These are phyloP conservation scores for Drosophila mayri DNA, from an alignment of 1,140 invertebrate species.

Conservation along the genomic window DNA sequence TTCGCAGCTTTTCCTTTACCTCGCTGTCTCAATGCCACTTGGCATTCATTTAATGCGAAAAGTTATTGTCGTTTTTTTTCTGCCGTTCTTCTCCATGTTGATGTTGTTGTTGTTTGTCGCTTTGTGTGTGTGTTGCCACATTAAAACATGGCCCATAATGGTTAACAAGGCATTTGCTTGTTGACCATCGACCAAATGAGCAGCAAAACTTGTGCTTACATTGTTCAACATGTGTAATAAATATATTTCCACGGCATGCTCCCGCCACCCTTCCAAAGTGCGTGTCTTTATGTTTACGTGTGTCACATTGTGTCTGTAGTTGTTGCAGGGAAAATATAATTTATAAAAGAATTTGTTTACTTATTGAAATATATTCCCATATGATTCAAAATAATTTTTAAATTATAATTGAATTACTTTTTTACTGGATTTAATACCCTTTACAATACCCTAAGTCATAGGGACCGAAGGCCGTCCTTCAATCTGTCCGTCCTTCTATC, in stretches of 20 bases:
- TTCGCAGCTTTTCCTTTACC: constrained; percentile 20
- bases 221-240: constrained; percentile 82
- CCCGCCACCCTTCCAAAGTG: constrained; percentile 9
- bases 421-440: not conserved
- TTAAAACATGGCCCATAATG: constrained; percentile 81
- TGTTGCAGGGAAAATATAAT: not conserved
- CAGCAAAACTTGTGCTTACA: constrained; percentile 80
- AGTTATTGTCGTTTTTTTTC: constrained; percentile 71
- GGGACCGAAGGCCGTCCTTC: too few species aligned
- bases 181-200: constrained; percentile 73
- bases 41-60: constrained; percentile 72
- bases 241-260: constrained; percentile 61
- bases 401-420: not conserved
- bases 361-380: not conserved
- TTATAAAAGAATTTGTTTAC: not conserved
- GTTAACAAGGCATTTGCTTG: constrained; percentile 81
- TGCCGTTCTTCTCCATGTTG: constrained; percentile 18
- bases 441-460: not conserved
- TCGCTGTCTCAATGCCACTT: constrained; percentile 47
- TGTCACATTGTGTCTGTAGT: not conserved
- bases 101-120: constrained; percentile 36
- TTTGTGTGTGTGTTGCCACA: constrained; percentile 62
- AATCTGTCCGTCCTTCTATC: too few species aligned
- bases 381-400: not conserved
- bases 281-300: constrained; percentile 16